Evolutionary conservation across 2,888 invertebrate genomes (phyloP).

Genomic region (Rhingia campestris): DNA sequence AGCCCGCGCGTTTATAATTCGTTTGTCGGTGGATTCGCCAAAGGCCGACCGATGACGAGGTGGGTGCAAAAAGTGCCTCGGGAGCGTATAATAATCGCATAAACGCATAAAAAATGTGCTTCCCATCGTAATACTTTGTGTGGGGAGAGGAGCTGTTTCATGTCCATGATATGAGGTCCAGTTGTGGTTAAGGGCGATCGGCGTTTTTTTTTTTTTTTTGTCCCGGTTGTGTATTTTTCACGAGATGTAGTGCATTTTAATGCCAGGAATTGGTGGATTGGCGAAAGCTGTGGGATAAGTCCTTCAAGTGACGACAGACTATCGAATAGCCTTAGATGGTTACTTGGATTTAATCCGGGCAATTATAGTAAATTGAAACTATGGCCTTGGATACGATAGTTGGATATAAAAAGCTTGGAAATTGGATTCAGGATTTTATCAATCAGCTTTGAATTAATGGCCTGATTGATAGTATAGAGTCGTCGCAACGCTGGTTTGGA

Average conservation of each 20-base stretch:
- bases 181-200: conserved; percentile 32
- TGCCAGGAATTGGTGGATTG: background rate
- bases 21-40: conserved; percentile 75
- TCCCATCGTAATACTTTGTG: conserved; percentile 68
- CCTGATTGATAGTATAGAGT: no score
- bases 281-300: background rate
- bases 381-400: no score
- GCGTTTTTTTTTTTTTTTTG: background rate
- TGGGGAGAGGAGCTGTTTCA: conserved; percentile 19
- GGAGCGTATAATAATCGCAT: conserved; percentile 76
- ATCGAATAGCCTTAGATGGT: background rate
- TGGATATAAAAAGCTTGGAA: no score
- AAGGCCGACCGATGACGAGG: conserved; percentile 75
- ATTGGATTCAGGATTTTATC: no score
- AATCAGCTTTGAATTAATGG: no score
- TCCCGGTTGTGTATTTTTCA: background rate
- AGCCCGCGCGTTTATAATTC: conserved; percentile 74
- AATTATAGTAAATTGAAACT: no score
- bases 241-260: background rate
- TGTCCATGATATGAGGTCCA: conserved; percentile 53
- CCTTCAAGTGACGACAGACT: background rate
- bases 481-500: no score
- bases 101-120: conserved; percentile 74
- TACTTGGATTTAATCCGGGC: background rate
- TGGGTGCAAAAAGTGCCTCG: conserved; percentile 76